Conservation (phyloP, 2,888 invertebrate species). For the Euclidia mi region DNA sequence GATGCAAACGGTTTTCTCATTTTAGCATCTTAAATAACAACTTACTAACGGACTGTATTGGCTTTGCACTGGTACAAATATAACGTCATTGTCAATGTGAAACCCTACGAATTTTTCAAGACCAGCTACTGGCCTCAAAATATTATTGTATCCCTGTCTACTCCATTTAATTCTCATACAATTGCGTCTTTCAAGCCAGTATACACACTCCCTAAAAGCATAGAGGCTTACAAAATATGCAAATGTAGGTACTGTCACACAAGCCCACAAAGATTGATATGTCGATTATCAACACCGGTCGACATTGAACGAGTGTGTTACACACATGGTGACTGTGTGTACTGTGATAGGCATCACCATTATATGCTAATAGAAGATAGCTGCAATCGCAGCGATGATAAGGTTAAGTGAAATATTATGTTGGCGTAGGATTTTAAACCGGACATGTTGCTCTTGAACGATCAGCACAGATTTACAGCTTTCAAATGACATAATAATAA, state of each 20-base stretch:
- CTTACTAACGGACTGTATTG: too few species aligned
- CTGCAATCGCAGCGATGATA: neutral
- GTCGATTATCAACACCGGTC: conserved; percentile 39
- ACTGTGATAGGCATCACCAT: conserved; percentile 11
- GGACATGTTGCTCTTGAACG: neutral
- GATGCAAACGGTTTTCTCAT: too few species aligned
- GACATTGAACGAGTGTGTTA: conserved; percentile 43
- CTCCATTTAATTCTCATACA: neutral
- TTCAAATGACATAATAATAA: too few species aligned
- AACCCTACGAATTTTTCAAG: too few species aligned
- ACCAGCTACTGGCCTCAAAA: too few species aligned
- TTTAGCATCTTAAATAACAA: too few species aligned
- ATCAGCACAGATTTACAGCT: too few species aligned
- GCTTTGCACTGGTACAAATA: too few species aligned
- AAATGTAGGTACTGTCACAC: conserved; percentile 41
- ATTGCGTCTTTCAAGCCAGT: conserved; percentile 12
- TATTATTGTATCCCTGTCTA: too few species aligned
- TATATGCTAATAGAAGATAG: conserved; percentile 11
- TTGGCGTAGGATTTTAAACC: neutral
- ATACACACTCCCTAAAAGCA: conserved; percentile 19
- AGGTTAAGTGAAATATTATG: conserved; percentile 7
- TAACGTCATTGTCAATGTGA: too few species aligned
- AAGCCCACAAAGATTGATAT: conserved; percentile 47
- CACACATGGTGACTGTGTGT: conserved; percentile 18
- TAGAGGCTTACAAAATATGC: conserved; percentile 42